phyloP scores from a whole-genome alignment of 2,797 vertebrate genomes.

The Clangula hyemalis region DNA sequence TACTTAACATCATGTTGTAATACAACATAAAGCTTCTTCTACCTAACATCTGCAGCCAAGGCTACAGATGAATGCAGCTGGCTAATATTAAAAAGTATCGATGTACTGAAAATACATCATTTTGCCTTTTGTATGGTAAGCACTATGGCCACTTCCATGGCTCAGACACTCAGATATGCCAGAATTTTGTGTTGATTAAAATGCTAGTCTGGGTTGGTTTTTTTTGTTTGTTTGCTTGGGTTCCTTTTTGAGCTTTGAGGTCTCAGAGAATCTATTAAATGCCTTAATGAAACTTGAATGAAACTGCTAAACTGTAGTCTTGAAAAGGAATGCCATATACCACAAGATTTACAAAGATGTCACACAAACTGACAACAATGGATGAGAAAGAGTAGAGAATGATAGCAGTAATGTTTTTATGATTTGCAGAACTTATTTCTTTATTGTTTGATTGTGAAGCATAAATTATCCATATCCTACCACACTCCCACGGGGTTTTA shows the following conservation, averaged over 20 bases:
- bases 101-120: not conserved
- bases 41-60: not conserved
- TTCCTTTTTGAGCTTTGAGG: not conserved
- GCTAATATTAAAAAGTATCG: not conserved
- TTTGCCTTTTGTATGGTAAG: not conserved
- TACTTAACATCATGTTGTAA: not conserved
- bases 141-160: not conserved
- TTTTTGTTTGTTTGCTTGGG: not conserved
- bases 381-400: not conserved
- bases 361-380: not conserved
- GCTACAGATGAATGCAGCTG: not conserved
- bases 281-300: not conserved
- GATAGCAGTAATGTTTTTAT: not conserved
- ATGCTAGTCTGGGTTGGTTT: not conserved
- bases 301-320: not conserved
- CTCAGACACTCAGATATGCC: not conserved
- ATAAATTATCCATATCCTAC: not conserved
- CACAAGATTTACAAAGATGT: not conserved
- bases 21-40: not conserved
- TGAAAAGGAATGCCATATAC: not conserved
- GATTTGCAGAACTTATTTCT: not conserved
- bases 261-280: not conserved
- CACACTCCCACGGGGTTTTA: not conserved
- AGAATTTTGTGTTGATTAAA: not conserved
- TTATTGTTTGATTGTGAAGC: not conserved